A percentile compares a stretch with the other conserved stretches of the same genome.
phyloP scores from a whole-genome alignment of 2,888 invertebrate genomes.

The Drosophila parthenogenetica region DNA sequence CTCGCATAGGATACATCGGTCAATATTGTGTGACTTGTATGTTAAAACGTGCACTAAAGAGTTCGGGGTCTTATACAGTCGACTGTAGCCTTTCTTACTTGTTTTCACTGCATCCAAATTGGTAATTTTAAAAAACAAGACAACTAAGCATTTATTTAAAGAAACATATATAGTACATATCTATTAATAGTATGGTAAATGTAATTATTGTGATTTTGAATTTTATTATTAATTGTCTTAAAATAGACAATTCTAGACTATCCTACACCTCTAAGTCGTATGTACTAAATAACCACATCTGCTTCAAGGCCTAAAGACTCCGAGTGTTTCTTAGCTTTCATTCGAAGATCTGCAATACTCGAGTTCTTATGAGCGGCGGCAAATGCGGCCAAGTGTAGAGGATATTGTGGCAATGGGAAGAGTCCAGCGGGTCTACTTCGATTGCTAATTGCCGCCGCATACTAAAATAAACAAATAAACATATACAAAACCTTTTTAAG shows the following conservation, averaged over 20 bases:
- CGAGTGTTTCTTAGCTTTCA: conserved; percentile 97
- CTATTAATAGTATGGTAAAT: conserved; percentile 45
- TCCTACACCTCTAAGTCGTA: conserved; percentile 30
- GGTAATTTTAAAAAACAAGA: conserved; percentile 47
- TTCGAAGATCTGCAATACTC: conserved; percentile 96
- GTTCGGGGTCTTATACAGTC: too few species aligned
- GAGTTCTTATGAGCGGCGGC: conserved; percentile 94
- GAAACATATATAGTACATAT: conserved; percentile 46
- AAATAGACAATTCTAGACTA: conserved; percentile 53
- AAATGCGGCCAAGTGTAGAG: conserved; percentile 92
- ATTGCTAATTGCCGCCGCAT: conserved; percentile 88
- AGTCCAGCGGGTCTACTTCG: conserved; percentile 85
- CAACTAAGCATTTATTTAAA: conserved; percentile 57
- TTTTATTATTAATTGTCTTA: conserved; percentile 48
- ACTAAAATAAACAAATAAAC: conserved; percentile 82
- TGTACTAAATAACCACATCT: conserved; percentile 73
- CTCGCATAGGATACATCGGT: too few species aligned
- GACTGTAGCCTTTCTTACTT: too few species aligned
- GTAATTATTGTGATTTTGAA: conserved; percentile 51
- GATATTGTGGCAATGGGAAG: conserved; percentile 89
- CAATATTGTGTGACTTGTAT: too few species aligned
- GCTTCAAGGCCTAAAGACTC: conserved; percentile 89
- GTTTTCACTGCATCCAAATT: background rate
- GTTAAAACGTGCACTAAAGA: too few species aligned
- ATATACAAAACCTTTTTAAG: background rate